A percentile compares a stretch with the other conserved stretches of the same genome.
Evolutionary conservation across 2,797 vertebrate species (phyloP).

Genomic region (Poeciliopsis turneri): DNA sequence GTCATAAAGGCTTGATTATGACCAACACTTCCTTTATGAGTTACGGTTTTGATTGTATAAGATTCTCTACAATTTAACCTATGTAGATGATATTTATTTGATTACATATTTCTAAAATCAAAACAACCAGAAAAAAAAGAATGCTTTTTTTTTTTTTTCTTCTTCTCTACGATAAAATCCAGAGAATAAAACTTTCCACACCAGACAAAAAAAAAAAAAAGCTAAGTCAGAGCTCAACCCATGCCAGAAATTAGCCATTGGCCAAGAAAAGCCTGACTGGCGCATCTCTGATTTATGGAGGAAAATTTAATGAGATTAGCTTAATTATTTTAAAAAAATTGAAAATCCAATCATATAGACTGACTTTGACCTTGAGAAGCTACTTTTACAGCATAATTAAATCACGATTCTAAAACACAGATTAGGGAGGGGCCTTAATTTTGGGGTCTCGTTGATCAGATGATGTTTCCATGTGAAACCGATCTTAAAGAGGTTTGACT

Average conservation of each 20-base stretch:
- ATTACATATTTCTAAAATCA: not conserved
- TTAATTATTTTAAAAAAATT: not conserved
- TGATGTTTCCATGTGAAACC: too few relatives aligned
- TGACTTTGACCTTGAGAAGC: not conserved
- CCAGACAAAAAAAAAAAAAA: not conserved
- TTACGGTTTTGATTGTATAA: not conserved
- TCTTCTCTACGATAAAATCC: constrained; percentile 18
- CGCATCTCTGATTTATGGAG: not conserved
- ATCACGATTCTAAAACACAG: not conserved
- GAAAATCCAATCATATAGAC: not conserved
- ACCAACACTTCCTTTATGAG: not conserved
- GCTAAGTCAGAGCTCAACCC: not conserved
- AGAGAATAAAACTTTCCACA: not conserved
- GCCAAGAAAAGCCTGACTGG: constrained; percentile 4
- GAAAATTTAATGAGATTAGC: not conserved
- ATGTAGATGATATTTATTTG: not conserved
- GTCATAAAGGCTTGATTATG: not conserved
- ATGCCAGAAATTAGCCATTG: not conserved
- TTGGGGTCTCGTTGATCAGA: too few relatives aligned
- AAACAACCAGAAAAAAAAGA: not conserved
- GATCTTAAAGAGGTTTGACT: too few relatives aligned
- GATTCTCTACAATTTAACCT: not conserved
- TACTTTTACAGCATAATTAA: not conserved
- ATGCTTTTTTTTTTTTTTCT: constrained; percentile 16
- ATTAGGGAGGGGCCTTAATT: too few relatives aligned